A percentile compares a stretch with the other conserved stretches of the same genome.
These are phyloP conservation scores for Drosophila suzukii DNA, from an alignment of 1,140 invertebrate species.

Conservation along the genomic window DNA sequence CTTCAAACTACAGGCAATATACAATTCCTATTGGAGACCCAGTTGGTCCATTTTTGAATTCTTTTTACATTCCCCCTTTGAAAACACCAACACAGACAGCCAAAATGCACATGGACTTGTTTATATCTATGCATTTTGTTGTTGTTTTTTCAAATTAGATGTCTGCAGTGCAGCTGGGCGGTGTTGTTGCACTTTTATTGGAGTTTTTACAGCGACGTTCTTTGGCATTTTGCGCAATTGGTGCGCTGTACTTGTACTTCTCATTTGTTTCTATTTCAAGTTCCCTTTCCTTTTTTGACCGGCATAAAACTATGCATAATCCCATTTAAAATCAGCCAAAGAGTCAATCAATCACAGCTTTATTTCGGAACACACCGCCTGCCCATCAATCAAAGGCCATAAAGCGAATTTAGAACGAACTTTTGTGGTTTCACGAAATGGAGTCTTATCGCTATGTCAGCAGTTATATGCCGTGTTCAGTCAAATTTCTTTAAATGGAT, in stretches of 20 bases:
- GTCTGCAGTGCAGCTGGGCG: constrained; percentile 42
- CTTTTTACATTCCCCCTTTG: constrained; percentile 40
- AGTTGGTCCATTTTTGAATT: constrained; percentile 77
- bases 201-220: constrained; percentile 56
- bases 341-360: constrained; percentile 60
- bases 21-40: constrained; percentile 66
- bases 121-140: constrained; percentile 43
- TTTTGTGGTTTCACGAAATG: constrained; percentile 23
- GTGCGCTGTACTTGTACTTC: constrained; percentile 66
- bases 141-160: constrained; percentile 48
- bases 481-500: constrained; percentile 11
- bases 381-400: constrained; percentile 52
- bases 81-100: constrained; percentile 10
- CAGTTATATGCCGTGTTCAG: constrained; percentile 13
- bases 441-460: constrained; percentile 35
- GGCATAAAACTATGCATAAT: constrained; percentile 35
- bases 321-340: constrained; percentile 41
- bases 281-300: constrained; percentile 21
- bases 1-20: constrained; percentile 43
- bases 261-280: constrained; percentile 13
- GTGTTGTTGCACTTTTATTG: constrained; percentile 11
- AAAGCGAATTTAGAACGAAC: constrained; percentile 46
- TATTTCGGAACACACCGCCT: constrained; percentile 27
- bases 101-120: constrained; percentile 21
- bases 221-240: constrained; percentile 75